Percentiles rank a stretch among this genome's conserved stretches.
Conservation (phyloP, 2,888 invertebrate genomes). For the Lagria hirta region DNA sequence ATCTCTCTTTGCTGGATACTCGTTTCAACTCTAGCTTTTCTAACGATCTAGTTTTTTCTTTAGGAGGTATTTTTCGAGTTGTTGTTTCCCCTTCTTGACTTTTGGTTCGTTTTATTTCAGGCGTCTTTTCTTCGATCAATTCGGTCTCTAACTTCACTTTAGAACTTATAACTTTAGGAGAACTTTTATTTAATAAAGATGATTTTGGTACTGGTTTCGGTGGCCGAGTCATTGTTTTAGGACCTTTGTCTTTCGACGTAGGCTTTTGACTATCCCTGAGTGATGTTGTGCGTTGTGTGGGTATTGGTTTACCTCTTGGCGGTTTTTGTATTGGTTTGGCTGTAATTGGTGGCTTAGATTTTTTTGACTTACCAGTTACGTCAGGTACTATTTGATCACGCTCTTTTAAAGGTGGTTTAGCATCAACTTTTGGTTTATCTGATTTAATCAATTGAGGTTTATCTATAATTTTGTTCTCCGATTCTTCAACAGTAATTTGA, state of each 20-base stretch:
- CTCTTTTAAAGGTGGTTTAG: slow-evolving; percentile 41
- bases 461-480: no score
- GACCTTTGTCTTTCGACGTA: slow-evolving; percentile 9
- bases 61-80: slow-evolving; percentile 57
- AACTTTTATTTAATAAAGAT: slow-evolving; percentile 28
- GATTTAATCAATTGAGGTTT: slow-evolving; percentile 24
- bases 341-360: slow-evolving; percentile 32
- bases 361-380: slow-evolving; percentile 43
- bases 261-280: slow-evolving; percentile 4
- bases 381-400: slow-evolving; percentile 55
- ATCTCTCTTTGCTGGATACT: slow-evolving; percentile 63
- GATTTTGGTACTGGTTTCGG: slow-evolving; percentile 33
- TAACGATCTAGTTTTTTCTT: slow-evolving; percentile 69
- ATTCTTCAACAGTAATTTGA: slow-evolving; percentile 45
- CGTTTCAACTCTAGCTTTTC: slow-evolving; percentile 66
- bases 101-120: slow-evolving; percentile 59
- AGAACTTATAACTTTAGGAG: slow-evolving; percentile 11
- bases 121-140: slow-evolving; percentile 4
- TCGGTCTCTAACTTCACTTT: slow-evolving; percentile 11
- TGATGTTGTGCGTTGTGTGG: slow-evolving; percentile 15
- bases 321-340: slow-evolving; percentile 27
- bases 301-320: slow-evolving; percentile 32
- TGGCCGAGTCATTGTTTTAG: slow-evolving; percentile 17
- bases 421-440: slow-evolving; percentile 13
- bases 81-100: slow-evolving; percentile 64